Evolutionary conservation across 2,888 invertebrate species (phyloP), one percentile per base, ranked within the genome.

Genomic region (Lomographa bimaculata): DNA sequence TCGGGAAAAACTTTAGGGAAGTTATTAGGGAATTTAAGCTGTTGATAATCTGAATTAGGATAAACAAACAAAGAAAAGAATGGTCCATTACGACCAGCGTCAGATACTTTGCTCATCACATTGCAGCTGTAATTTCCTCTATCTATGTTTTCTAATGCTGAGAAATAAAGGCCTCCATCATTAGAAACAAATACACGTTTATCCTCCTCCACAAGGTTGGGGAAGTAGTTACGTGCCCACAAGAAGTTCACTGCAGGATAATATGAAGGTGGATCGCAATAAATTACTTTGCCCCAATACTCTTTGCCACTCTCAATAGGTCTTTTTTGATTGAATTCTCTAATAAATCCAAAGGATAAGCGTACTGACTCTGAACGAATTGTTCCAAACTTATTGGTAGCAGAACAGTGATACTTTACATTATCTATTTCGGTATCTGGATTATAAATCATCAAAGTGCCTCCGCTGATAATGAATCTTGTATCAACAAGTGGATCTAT

Each of bases 1-100:
- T 97, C 97, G 0, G 98, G 98, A 68, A 97, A 98, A 0, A 96
- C 94, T 89, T 97, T 98, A 0, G 98, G 98, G 61, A 99, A 99
- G 63, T 96, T 96, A 71, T 97, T 97, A 0, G 98, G 95, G 66
- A 98, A 98, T 67, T 96, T 95, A 20, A 98, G 84, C 48, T 96
- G 95, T 67, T 98, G 97, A 65, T 95, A 96, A 74, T 96, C 96
- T 21, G 97, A 95, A 76, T 97, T 95, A 10, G 97, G 94, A 59
- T 93, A 92, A 0, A 98, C 97, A 56, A 91, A 91, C 4, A 98
- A 85, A 4, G 93, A 91, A 62, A 98, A 97, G 65, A 96, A 95
- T 3, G 97, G 97, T 0, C 98, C 97, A 82, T 96, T 97, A 35
- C 96, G 91, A 0, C 97, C 98, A 9, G 94, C 95, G 71, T 95